These are phyloP conservation scores for Bolinopsis microptera DNA, from an alignment of 37 sponge, comb jelly and placozoan species.

Conservation along the genomic window DNA sequence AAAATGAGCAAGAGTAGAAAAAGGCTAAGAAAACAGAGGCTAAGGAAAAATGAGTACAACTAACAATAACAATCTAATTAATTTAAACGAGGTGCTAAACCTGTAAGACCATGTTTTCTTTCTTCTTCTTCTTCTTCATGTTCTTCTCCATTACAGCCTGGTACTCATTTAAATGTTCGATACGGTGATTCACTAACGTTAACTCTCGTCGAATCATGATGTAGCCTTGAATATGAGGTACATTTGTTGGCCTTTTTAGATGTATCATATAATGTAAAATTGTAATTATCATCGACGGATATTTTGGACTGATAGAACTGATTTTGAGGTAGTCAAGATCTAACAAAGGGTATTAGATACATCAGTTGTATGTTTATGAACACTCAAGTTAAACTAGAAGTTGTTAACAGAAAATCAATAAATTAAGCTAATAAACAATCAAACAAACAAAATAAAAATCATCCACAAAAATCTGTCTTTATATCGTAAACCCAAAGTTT, in stretches of 20 bases:
- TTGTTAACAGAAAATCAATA: neutral
- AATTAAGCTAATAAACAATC: neutral
- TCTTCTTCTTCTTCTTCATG: conserved; percentile 30
- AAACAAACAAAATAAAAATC: neutral
- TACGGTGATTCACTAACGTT: conserved; percentile 30
- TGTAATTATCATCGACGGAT: too few species aligned
- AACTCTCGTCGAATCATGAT: conserved; percentile 58
- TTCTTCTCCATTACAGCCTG: conserved; percentile 33
- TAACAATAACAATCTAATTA: neutral
- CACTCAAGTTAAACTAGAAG: too few species aligned
- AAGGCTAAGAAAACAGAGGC: too few species aligned
- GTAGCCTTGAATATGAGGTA: neutral
- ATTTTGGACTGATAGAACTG: neutral
- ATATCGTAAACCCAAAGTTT: neutral
- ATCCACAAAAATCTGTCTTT: neutral
- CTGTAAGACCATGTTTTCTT: conserved; percentile 38
- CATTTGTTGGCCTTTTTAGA: too few species aligned
- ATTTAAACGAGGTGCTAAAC: neutral
- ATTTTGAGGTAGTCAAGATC: neutral
- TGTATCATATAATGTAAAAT: too few species aligned
- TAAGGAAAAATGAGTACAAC: too few species aligned
- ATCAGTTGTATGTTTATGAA: too few species aligned
- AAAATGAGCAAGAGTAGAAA: too few species aligned
- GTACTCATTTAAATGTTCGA: conserved; percentile 36
- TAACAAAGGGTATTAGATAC: neutral